A percentile compares a stretch with the other conserved stretches of the same genome.
phyloP scores from a whole-genome alignment of 2,888 invertebrate species.

The Germaria angustata region DNA sequence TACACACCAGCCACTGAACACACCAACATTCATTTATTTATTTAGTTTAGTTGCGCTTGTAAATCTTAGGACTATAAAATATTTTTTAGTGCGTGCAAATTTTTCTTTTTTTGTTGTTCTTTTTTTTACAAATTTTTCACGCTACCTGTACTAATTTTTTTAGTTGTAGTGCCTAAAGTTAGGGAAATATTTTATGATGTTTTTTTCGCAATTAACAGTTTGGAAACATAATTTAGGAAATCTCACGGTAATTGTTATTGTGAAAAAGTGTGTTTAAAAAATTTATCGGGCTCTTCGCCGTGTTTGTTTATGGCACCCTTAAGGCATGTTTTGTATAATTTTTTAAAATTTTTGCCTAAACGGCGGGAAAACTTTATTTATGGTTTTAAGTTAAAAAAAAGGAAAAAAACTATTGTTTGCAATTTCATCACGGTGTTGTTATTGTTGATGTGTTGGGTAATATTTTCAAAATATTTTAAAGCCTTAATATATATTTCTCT shows the following conservation, averaged over 20 bases:
- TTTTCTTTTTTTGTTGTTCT: too few relatives aligned
- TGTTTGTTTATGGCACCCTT: conserved; percentile 62
- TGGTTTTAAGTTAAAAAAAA: conserved; percentile 14
- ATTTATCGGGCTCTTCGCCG: conserved; percentile 2
- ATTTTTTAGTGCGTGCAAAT: conserved; percentile 43
- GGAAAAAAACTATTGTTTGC: conserved; percentile 39
- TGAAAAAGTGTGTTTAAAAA: conserved; percentile 1
- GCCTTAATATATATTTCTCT: not conserved
- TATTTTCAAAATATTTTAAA: conserved; percentile 35
- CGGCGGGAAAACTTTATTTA: conserved; percentile 17
- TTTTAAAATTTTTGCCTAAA: not conserved
- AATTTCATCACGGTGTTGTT: conserved; percentile 20
- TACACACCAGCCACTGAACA: conserved; percentile 6
- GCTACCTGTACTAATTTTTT: conserved; percentile 77
- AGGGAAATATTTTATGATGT: conserved; percentile 25
- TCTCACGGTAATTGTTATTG: conserved; percentile 16
- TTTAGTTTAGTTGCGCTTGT: conserved; percentile 54
- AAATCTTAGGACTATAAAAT: conserved; percentile 53
- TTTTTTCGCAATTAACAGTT: conserved; percentile 31
- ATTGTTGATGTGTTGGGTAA: conserved; percentile 9
- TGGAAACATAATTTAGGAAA: conserved; percentile 5
- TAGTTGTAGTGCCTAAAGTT: conserved; percentile 30
- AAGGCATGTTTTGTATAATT: conserved; percentile 14
- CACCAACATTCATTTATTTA: not conserved
- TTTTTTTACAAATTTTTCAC: conserved; percentile 73